phyloP scores from a whole-genome alignment of 2,888 invertebrate genomes.

The Calameuta idolon region DNA sequence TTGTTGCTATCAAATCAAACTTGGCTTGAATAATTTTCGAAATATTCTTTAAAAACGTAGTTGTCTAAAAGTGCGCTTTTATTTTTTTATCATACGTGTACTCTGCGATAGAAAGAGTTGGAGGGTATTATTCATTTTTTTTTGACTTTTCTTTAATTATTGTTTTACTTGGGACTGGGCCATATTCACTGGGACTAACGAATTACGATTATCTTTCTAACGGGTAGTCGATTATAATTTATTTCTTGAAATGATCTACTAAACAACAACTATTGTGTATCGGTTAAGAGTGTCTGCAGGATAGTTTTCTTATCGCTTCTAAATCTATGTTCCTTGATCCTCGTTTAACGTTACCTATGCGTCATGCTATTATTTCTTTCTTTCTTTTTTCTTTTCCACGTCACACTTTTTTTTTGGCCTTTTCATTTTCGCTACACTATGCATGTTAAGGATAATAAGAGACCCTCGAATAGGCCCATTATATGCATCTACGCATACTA shows the following conservation, averaged over 20 bases:
- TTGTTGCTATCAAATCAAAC: not conserved
- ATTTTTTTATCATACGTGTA: not conserved
- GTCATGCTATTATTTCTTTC: not conserved
- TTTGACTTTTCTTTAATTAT: not conserved
- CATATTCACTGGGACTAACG: slow-evolving; percentile 34
- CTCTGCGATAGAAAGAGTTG: slow-evolving; percentile 38
- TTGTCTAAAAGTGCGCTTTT: not conserved
- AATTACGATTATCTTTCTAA: not conserved
- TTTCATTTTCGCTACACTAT: not conserved
- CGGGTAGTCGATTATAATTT: slow-evolving; percentile 35
- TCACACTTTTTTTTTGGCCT: not conserved
- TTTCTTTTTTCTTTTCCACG: not conserved
- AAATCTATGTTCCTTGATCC: slow-evolving; percentile 22
- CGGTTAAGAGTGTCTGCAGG: slow-evolving; percentile 27
- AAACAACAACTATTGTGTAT: slow-evolving; percentile 31
- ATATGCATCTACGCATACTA: not conserved
- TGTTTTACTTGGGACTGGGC: slow-evolving; percentile 32
- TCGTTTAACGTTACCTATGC: not conserved
- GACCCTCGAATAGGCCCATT: slow-evolving; percentile 19
- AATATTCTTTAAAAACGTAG: not conserved
- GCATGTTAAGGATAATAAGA: slow-evolving; percentile 3
- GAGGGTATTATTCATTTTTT: slow-evolving; percentile 7
- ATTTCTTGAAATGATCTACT: not conserved
- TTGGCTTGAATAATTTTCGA: not conserved
- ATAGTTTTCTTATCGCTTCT: slow-evolving; percentile 20